Conservation (phyloP, 2,797 vertebrate species). For the Antrozous pallidus region DNA sequence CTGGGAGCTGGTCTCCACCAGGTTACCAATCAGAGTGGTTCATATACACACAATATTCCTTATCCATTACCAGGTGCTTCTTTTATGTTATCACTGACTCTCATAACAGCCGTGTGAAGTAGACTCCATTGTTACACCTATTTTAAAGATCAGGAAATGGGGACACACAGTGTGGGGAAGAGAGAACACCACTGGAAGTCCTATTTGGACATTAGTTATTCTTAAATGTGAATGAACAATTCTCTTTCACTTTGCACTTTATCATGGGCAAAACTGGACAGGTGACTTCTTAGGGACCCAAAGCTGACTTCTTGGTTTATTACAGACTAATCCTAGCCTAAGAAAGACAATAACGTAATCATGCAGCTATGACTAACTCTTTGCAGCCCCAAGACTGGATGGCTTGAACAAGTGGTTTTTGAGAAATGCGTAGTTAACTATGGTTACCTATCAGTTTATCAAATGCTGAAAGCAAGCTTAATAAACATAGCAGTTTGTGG, state of each 20-base stretch:
- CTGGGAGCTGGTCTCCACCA: background rate
- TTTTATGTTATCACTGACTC: background rate
- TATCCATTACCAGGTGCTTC: background rate
- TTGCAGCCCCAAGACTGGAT: background rate
- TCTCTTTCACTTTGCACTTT: background rate
- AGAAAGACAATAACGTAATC: background rate
- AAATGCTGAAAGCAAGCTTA: background rate
- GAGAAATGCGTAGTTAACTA: background rate
- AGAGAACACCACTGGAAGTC: background rate
- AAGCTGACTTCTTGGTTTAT: background rate
- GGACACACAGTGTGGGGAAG: background rate
- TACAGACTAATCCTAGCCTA: background rate
- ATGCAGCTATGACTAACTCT: background rate
- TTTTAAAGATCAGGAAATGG: background rate
- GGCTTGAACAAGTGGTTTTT: background rate
- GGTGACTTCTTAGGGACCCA: background rate
- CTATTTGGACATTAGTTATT: background rate
- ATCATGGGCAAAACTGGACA: background rate
- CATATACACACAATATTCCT: background rate
- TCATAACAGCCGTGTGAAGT: background rate
- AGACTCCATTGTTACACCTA: background rate
- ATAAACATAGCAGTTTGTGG: background rate
- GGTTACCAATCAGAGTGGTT: background rate
- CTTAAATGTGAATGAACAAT: background rate
- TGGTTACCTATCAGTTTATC: background rate